These are phyloP conservation scores for Pitangus sulphuratus DNA, from an alignment of 2,797 vertebrate species.

Conservation along the genomic window DNA sequence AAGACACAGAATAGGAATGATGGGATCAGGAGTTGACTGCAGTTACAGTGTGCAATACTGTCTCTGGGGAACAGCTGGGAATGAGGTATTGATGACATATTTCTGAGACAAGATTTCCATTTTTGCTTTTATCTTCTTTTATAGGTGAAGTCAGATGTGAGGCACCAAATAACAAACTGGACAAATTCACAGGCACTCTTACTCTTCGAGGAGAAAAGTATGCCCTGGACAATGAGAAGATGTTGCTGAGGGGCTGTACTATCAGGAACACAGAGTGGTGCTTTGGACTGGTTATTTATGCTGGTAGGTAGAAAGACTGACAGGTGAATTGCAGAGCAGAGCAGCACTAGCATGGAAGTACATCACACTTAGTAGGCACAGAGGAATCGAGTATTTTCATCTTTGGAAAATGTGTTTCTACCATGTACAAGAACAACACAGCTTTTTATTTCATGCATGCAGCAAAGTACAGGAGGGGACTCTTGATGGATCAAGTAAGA, in stretches of 20 bases:
- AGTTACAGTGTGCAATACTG: neutral
- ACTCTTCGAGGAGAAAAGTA: conserved; percentile 75
- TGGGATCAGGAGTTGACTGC: neutral
- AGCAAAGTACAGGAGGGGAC: neutral
- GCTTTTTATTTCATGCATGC: neutral
- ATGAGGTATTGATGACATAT: neutral
- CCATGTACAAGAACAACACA: neutral
- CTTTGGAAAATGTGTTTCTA: neutral
- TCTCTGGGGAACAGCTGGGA: neutral
- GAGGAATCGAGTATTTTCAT: neutral
- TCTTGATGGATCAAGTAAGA: neutral
- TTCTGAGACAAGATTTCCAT: neutral
- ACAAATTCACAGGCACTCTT: conserved; percentile 88
- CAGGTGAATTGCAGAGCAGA: neutral
- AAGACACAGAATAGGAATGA: neutral
- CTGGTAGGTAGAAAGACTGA: conserved; percentile 78
- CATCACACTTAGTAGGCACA: neutral
- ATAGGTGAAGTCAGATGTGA: conserved; percentile 90
- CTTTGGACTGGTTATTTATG: conserved; percentile 92
- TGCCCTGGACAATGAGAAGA: conserved; percentile 87
- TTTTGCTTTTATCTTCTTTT: neutral
- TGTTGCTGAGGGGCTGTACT: conserved; percentile 90
- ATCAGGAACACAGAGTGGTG: conserved; percentile 96
- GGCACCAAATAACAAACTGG: conserved; percentile 91
- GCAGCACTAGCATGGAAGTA: neutral